These are phyloP conservation scores for Stylophora pistillata DNA, from an alignment of 64 coral and sea anemone genomes.

Conservation along the genomic window DNA sequence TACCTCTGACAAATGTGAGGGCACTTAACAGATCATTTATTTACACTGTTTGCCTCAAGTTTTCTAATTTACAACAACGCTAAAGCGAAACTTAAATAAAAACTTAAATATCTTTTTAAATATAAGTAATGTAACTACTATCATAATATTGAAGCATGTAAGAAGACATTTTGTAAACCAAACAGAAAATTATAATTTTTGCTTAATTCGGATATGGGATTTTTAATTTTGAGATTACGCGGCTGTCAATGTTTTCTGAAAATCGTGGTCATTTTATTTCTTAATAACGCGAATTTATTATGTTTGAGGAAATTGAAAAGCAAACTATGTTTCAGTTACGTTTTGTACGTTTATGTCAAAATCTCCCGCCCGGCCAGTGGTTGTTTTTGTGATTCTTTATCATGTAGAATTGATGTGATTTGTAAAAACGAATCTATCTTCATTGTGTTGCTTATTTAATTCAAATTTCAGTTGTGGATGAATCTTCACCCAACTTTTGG, in stretches of 20 bases:
- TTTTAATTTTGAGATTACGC: no score
- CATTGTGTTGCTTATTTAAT: no score
- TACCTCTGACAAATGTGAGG: background rate
- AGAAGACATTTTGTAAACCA: background rate
- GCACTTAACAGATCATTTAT: background rate
- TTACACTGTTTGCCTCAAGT: background rate
- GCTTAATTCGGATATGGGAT: background rate
- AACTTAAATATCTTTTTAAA: constrained; percentile 14
- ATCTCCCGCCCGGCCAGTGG: no score
- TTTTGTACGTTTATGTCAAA: background rate
- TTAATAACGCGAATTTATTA: no score
- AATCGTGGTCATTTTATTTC: no score
- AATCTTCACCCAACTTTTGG: background rate
- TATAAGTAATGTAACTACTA: background rate
- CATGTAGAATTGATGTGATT: no score
- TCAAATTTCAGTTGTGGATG: background rate
- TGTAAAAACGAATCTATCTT: no score
- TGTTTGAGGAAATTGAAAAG: no score
- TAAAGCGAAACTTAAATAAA: background rate
- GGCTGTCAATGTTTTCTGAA: no score
- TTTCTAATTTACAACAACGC: background rate
- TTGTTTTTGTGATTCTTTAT: no score
- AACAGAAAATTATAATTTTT: background rate
- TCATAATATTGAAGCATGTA: background rate
- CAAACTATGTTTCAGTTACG: no score